A percentile compares a stretch with the other conserved stretches of the same genome.
phyloP scores from a whole-genome alignment of 2,888 invertebrate species.

The Ceraclea dissimilis region DNA sequence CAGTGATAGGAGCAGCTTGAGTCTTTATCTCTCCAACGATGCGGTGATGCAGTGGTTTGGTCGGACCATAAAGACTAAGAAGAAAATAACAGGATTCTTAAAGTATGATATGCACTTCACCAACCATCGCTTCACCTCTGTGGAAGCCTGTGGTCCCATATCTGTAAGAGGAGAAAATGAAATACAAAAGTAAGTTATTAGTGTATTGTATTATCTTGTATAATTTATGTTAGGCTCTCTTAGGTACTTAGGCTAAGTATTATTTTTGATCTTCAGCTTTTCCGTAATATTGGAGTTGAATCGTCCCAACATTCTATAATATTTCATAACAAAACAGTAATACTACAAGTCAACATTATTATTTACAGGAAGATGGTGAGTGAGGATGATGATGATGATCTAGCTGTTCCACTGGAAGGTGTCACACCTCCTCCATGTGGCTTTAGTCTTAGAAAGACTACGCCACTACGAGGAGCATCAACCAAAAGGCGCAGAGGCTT shows the following conservation, averaged over 20 bases:
- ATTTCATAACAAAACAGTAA: neutral
- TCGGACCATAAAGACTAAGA: conserved; percentile 49
- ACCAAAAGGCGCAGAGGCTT: conserved; percentile 16
- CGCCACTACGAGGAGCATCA: conserved; percentile 4
- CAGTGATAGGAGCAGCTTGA: conserved; percentile 42
- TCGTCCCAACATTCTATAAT: neutral
- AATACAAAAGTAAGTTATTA: conserved; percentile 17
- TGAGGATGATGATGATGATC: conserved; percentile 11
- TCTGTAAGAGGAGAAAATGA: conserved; percentile 31
- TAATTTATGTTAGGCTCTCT: too few relatives aligned
- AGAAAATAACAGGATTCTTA: conserved; percentile 50
- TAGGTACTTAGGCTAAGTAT: too few relatives aligned
- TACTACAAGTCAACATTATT: too few relatives aligned
- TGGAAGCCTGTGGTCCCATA: conserved; percentile 40
- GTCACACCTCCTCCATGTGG: conserved; percentile 12
- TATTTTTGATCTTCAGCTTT: too few relatives aligned
- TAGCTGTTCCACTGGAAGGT: conserved; percentile 19
- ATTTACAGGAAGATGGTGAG: neutral
- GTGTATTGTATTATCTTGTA: conserved; percentile 25
- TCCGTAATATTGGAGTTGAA: neutral
- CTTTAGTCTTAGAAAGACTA: conserved; percentile 5
- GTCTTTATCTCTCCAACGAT: conserved; percentile 45
- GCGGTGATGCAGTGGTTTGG: conserved; percentile 59
- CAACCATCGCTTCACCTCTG: conserved; percentile 43
- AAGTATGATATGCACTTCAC: conserved; percentile 48